Evolutionary conservation across 2,797 vertebrate genomes (phyloP), one percentile per base, ranked within the genome.

Genomic region (Sebastes hopkinsi): DNA sequence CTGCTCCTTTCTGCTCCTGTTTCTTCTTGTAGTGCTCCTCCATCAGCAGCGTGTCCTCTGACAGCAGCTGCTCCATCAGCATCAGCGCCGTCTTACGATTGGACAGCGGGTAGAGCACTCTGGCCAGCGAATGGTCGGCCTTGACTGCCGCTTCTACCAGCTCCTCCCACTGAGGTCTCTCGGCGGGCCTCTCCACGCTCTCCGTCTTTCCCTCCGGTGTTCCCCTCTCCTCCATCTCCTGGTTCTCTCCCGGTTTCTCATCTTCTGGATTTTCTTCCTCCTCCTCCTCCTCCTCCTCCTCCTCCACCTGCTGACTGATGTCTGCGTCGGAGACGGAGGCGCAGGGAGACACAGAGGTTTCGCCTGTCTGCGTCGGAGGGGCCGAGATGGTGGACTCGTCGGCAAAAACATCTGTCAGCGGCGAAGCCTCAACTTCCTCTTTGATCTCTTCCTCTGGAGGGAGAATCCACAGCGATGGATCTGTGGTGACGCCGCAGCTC

Each of bases 51-150:
- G 95, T 75, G 76, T 96, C 95, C 81, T 97, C 94, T 0, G 97
- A 97, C 75, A 99, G 95, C 75, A 99, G 94, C 80, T 96, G 97
- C 88, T 99, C 97, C 96, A 99, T 96, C 82, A 99, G 94, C 91
- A 97, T 97, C 69, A 97, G 86, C 1, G 96, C 96, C 0, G 96
- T 97, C 92, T 97, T 97, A 56, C 97, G 95, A 52, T 92, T 92
- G 75, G 96, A 77, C 55, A 95, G 84, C 3, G 97, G 97, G 79
- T 94, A 94, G n/a, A 99, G 94, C 27, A 95, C 67, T 13, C 93
- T 92, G 36, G 93, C 93, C 91, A 99, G 89, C 3, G 97, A 97
- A 2, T 84, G 96, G 92, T 99, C 97, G 11, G 95, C 93, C 59
- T 91, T 92, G 64, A 96, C 87, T 65, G 97, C 95, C 29, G 97